These are phyloP conservation scores for Chaenodraco wilsoni DNA, from an alignment of 2,797 vertebrate genomes.

Conservation along the genomic window DNA sequence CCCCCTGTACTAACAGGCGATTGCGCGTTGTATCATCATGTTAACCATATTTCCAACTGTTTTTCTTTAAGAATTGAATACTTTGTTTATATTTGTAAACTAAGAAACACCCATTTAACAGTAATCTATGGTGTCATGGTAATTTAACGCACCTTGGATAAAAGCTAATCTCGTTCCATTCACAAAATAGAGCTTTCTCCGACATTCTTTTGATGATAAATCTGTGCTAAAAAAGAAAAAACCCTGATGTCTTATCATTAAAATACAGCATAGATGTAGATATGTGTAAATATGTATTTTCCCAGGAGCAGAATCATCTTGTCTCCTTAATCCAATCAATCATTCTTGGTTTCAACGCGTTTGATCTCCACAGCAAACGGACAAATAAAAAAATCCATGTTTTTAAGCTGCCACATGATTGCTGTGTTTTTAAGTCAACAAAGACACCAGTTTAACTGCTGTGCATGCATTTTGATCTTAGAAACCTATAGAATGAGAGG, in stretches of 20 bases:
- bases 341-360: conserved; percentile 5
- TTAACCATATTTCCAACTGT: neutral
- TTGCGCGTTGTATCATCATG: conserved; percentile 5
- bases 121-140: neutral
- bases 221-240: neutral
- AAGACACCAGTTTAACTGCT: accelerated
- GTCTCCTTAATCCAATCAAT: conserved; percentile 15
- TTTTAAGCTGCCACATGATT: neutral
- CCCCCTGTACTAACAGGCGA: neutral
- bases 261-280: neutral
- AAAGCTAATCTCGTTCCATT: neutral
- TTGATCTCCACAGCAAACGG: neutral
- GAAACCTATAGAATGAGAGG: neutral
- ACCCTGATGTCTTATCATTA: neutral
- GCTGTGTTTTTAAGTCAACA: neutral
- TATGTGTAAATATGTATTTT: neutral
- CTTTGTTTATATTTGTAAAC: neutral
- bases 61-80: neutral
- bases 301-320: conserved; percentile 12
- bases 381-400: neutral
- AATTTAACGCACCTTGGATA: conserved; percentile 31
- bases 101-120: neutral
- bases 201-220: no score
- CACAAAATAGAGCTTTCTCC: neutral
- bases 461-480: neutral